phyloP scores from a whole-genome alignment of 2,888 invertebrate species.

The Cerceris rybyensis region DNA sequence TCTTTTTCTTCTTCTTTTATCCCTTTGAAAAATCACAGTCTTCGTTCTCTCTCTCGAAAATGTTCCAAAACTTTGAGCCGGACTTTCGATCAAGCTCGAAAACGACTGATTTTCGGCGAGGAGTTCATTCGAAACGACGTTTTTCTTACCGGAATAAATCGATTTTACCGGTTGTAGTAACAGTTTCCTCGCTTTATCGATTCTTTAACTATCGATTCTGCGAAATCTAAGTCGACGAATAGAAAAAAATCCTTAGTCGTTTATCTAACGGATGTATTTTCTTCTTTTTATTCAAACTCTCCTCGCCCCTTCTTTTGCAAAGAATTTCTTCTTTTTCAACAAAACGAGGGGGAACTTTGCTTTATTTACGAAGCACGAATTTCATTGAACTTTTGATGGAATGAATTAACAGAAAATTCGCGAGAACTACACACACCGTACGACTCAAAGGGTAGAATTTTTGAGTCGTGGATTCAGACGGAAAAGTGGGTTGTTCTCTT shows the following conservation, averaged over 20 bases:
- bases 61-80: background rate
- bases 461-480: background rate
- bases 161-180: background rate
- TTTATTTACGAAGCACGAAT: too few relatives aligned
- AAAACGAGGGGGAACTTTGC: too few relatives aligned
- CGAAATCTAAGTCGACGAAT: too few relatives aligned
- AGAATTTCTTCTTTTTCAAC: too few relatives aligned
- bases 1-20: conserved; percentile 4
- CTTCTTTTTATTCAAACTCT: too few relatives aligned
- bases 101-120: conserved; percentile 62
- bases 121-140: conserved; percentile 57
- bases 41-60: background rate
- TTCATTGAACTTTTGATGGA: too few relatives aligned
- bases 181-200: background rate
- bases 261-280: too few relatives aligned
- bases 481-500: conserved; percentile 1
- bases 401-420: too few relatives aligned
- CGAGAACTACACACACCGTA: too few relatives aligned
- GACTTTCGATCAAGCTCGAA: conserved; percentile 46
- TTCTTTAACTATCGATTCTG: too few relatives aligned
- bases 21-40: background rate
- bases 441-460: background rate
- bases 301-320: too few relatives aligned
- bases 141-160: background rate
- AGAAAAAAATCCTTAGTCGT: too few relatives aligned